A percentile compares a stretch with the other conserved stretches of the same genome.
Evolutionary conservation across 2,888 invertebrate genomes (phyloP).

Genomic region (Sphaerophoria taeniata): DNA sequence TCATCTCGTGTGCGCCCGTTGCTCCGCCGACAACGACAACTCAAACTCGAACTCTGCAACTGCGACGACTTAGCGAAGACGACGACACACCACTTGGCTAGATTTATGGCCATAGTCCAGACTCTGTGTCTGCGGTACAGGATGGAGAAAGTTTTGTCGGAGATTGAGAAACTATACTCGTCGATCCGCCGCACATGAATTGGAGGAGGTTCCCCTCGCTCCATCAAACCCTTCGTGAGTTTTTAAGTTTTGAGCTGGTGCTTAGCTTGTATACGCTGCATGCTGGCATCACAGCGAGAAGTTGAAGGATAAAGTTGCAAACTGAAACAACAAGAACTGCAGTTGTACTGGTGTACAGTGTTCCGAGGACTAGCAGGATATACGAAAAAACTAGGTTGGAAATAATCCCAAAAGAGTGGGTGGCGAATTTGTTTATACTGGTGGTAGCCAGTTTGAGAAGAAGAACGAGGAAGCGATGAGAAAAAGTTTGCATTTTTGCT

Average conservation of each 20-base stretch:
- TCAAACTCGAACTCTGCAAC: no score
- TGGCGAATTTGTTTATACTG: slow-evolving; percentile 58
- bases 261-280: slow-evolving; percentile 52
- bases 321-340: slow-evolving; percentile 68
- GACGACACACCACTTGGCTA: slow-evolving; percentile 74
- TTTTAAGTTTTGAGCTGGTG: slow-evolving; percentile 62
- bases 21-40: not conserved
- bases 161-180: slow-evolving; percentile 74
- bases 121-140: slow-evolving; percentile 76
- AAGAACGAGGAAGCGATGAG: slow-evolving; percentile 36
- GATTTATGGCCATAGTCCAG: slow-evolving; percentile 76
- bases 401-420: slow-evolving; percentile 52
- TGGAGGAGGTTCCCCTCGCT: slow-evolving; percentile 34
- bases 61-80: slow-evolving; percentile 29
- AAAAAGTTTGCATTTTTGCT: slow-evolving; percentile 70
- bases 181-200: slow-evolving; percentile 53
- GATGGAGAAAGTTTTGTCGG: slow-evolving; percentile 73
- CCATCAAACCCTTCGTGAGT: slow-evolving; percentile 48
- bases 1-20: slow-evolving; percentile 67
- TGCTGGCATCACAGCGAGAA: slow-evolving; percentile 26
- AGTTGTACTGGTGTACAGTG: no score
- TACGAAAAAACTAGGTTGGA: slow-evolving; percentile 63
- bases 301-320: slow-evolving; percentile 71
- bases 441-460: slow-evolving; percentile 3
- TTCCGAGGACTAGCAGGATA: slow-evolving; percentile 43